These are phyloP conservation scores for Cossypha niveicapilla DNA, from an alignment of 2,797 vertebrate genomes.

Conservation along the genomic window DNA sequence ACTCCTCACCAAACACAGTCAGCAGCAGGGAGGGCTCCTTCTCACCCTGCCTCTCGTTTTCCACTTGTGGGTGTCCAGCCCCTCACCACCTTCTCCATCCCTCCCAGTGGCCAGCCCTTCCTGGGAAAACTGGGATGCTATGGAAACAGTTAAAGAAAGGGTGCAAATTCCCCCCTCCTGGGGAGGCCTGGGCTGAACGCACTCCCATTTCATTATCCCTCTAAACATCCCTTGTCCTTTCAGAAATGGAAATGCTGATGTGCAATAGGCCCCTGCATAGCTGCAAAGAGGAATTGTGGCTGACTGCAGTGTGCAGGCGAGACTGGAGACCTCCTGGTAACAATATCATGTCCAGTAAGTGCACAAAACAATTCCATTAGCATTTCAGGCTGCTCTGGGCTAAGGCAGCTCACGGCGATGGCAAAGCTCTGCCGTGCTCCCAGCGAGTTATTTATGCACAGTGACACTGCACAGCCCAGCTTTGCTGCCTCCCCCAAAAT, in stretches of 20 bases:
- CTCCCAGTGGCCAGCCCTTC: neutral
- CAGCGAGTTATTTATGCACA: neutral
- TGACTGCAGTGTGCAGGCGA: neutral
- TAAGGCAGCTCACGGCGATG: neutral
- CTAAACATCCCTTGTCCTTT: neutral
- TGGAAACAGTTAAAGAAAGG: neutral
- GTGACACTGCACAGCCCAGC: neutral
- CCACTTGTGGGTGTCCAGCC: neutral
- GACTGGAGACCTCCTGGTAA: neutral
- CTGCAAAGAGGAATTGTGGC: neutral
- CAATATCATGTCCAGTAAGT: neutral
- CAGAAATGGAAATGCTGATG: neutral
- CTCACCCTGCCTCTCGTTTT: accelerated
- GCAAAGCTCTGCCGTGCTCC: neutral
- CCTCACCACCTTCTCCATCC: neutral
- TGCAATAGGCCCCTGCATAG: neutral
- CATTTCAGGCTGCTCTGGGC: constrained; percentile 13
- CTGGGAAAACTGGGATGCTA: neutral
- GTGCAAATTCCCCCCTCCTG: neutral
- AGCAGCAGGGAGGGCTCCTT: neutral
- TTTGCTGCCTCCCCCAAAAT: neutral
- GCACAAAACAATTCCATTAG: constrained; percentile 23
- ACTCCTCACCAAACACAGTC: accelerated
- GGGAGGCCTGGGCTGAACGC: neutral
- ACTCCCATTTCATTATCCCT: neutral